These are phyloP conservation scores for Forbesichthys agassizii DNA, from an alignment of 2,113 vertebrate species.

Conservation along the genomic window DNA sequence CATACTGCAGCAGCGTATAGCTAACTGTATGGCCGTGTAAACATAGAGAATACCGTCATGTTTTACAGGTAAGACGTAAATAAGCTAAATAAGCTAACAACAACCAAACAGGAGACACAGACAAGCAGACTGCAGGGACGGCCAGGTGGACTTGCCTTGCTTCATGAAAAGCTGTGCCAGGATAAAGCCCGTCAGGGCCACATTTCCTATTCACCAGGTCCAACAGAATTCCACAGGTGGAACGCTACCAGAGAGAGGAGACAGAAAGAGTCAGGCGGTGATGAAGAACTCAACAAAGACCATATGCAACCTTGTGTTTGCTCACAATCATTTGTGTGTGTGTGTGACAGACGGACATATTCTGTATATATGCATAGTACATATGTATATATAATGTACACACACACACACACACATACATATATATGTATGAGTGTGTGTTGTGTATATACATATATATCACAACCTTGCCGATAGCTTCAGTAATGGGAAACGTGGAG, in stretches of 20 bases:
- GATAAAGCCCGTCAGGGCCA: slow-evolving; percentile 53
- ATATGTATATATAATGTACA: too few relatives aligned
- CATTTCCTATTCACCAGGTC: slow-evolving; percentile 50
- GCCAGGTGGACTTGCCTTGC: slow-evolving; percentile 44
- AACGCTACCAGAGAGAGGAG: slow-evolving; percentile 27
- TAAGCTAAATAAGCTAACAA: background rate
- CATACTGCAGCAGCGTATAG: too few relatives aligned
- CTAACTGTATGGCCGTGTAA: background rate
- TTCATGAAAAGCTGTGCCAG: slow-evolving; percentile 45
- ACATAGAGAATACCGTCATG: background rate
- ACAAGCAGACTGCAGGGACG: background rate
- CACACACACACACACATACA: too few relatives aligned
- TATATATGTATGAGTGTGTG: too few relatives aligned
- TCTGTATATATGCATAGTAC: background rate
- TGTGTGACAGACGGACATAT: slow-evolving; percentile 18
- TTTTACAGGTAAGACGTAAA: background rate
- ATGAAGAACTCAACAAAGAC: background rate
- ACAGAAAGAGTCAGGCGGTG: background rate
- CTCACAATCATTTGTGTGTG: slow-evolving; percentile 26
- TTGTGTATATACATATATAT: too few relatives aligned
- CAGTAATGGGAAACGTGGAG: too few relatives aligned
- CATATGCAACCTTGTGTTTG: too few relatives aligned
- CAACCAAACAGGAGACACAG: background rate
- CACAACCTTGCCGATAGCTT: too few relatives aligned
- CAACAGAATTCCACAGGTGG: slow-evolving; percentile 38